These are phyloP conservation scores for Plotosus lineatus DNA, from an alignment of 2,113 vertebrate species.

Conservation along the genomic window DNA sequence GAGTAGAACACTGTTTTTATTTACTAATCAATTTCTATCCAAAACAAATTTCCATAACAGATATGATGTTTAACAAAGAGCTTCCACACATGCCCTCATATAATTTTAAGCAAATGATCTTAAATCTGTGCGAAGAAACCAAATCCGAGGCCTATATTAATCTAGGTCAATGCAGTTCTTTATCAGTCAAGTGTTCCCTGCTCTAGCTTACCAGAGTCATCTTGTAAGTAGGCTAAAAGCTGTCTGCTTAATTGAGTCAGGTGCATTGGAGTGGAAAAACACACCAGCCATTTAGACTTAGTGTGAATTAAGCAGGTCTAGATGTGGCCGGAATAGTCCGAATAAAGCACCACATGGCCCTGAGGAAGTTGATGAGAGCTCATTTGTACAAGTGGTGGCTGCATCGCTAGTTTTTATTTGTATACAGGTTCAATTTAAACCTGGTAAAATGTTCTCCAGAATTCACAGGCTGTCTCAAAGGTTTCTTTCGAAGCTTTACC, in stretches of 20 bases:
- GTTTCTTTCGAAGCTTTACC: not conserved
- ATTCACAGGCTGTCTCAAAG: not conserved
- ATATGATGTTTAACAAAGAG: not conserved
- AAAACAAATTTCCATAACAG: not conserved
- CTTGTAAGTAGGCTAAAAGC: not conserved
- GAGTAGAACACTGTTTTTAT: not conserved
- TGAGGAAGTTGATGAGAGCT: not conserved
- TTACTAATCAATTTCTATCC: not conserved
- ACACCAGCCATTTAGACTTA: not conserved
- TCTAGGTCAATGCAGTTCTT: not conserved
- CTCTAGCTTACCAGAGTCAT: not conserved
- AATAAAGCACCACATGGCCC: conserved; percentile 1
- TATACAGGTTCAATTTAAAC: conserved; percentile 18
- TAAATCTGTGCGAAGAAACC: not conserved
- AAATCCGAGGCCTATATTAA: not conserved
- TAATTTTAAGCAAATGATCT: not conserved
- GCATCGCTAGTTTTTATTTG: conserved; percentile 21
- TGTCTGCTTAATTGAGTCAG: conserved; percentile 17
- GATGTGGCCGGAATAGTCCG: not conserved
- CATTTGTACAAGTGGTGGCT: not conserved
- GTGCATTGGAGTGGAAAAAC: not conserved
- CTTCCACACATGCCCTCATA: not conserved
- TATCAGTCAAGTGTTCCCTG: not conserved
- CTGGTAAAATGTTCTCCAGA: not conserved
- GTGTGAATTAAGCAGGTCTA: conserved; percentile 1